Base-by-base conservation (phyloP, 2,888 invertebrate species). In the Anarsia innoxiella region DNA sequence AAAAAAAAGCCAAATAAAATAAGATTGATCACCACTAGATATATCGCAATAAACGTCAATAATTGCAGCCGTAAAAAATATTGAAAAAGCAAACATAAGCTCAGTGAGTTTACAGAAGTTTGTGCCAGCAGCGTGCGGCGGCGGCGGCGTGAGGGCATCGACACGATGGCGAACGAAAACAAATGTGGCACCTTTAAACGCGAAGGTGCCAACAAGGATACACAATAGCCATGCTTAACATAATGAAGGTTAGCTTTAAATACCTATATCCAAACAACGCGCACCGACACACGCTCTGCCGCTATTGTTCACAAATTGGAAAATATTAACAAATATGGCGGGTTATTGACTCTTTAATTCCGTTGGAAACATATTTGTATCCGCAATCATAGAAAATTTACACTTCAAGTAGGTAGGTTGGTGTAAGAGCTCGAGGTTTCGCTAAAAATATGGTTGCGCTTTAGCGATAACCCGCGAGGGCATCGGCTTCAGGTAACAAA, bases 311-410 rank as follows among this genome's bases (percentile, higher is more conserved):
- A 13, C 13, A 28, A 28, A 25, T 25, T n/a, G 25, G 23, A 10
- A 23, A 39, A 29, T n/a, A 29, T 14, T 30, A 25, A 8, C 28
- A 32, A 16, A 15, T 12, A 31, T 14, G 23, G 12, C 34, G 55
- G 75, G 74, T 74, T 63, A 65, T 62, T 58, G 73, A 76, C 67
- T 76, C 66, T 49, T 50, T 45, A 57, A 57, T 53, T 65, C 47
- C 51, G 48, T 54, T 56, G 56, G 60, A 45, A 62, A 54, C 56
- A 50, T 73, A 65, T 78, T 73, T 74, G 66, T 67, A 65, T 58
- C 58, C 44, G 59, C 62, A 73, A 78, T 75, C 66, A 70, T 65
- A 66, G 60, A 65, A 62, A 72, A 77, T 76, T 76, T 70, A 71
- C 79, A 78, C 76, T 64, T 69, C 51, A 56, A 29, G 23, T 32